These are phyloP conservation scores for Liparis tanakae DNA, from an alignment of 2,797 vertebrate genomes.

Conservation along the genomic window DNA sequence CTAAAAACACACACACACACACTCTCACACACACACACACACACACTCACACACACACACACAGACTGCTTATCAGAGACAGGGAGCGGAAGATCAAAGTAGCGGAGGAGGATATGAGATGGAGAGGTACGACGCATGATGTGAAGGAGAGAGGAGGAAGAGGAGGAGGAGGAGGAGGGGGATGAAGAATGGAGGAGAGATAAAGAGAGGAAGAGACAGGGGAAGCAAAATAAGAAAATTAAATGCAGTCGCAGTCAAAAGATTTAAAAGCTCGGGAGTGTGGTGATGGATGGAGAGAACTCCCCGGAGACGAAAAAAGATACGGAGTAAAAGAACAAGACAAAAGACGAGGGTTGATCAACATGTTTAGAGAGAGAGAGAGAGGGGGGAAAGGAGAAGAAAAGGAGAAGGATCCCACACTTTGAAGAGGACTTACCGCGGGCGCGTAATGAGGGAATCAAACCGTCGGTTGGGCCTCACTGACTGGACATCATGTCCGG, in stretches of 20 bases:
- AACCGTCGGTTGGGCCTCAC: too few species aligned
- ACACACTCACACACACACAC: slow-evolving; percentile 17
- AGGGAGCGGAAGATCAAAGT: slow-evolving; percentile 62
- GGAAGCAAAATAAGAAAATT: slow-evolving; percentile 48
- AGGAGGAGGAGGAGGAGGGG: background rate
- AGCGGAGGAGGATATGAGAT: slow-evolving; percentile 28
- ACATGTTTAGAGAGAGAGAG: slow-evolving; percentile 41
- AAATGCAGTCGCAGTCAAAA: slow-evolving; percentile 47
- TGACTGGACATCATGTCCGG: too few species aligned
- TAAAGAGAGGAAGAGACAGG: slow-evolving; percentile 25
- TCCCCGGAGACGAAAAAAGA: slow-evolving; percentile 50
- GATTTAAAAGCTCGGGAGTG: slow-evolving; percentile 58
- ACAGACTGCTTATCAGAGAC: slow-evolving; percentile 54
- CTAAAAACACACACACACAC: slow-evolving; percentile 60
- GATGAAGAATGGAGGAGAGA: slow-evolving; percentile 13
- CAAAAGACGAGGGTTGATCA: slow-evolving; percentile 54
- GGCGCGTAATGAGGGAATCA: too few species aligned
- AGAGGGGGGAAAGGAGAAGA: slow-evolving; percentile 10
- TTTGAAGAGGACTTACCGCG: slow-evolving; percentile 56
- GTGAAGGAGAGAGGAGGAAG: slow-evolving; percentile 22
- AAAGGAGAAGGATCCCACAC: too few species aligned
- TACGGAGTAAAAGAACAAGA: slow-evolving; percentile 17
- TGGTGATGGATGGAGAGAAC: slow-evolving; percentile 57
- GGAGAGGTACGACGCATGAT: slow-evolving; percentile 26
- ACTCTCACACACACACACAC: slow-evolving; percentile 42